Evolutionary conservation across 2,113 vertebrate species (phyloP).

Genomic region (Hippocampus comes): DNA sequence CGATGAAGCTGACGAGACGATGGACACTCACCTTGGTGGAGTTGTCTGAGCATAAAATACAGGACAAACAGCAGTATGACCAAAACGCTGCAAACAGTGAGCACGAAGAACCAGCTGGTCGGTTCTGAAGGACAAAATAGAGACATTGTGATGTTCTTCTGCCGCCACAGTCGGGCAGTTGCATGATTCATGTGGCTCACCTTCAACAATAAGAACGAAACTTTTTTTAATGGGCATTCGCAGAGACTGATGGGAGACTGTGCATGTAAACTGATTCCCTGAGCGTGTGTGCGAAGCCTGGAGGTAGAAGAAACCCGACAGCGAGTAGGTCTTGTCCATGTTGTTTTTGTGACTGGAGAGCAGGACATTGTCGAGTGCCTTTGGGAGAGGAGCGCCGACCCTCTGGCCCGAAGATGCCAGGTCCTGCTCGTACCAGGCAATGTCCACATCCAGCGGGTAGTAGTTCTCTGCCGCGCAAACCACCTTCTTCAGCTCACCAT

Average conservation of each 20-base stretch:
- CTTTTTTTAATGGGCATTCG: constrained; percentile 67
- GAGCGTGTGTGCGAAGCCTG: constrained; percentile 46
- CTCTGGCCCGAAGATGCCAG: constrained; percentile 10
- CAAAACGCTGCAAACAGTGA: constrained; percentile 12
- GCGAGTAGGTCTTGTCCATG: constrained; percentile 66
- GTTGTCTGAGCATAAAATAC: constrained; percentile 16
- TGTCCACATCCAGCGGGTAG: constrained; percentile 72
- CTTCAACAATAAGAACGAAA: constrained; percentile 66
- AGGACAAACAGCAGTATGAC: constrained; percentile 36
- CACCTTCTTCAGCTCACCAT: constrained; percentile 65
- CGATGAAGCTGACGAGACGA: background rate
- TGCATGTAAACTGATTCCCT: constrained; percentile 64
- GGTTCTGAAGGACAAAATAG: constrained; percentile 50
- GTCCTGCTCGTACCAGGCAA: constrained; percentile 61
- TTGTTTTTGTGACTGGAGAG: constrained; percentile 69
- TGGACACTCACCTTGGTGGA: constrained; percentile 50
- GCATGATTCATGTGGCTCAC: constrained; percentile 22
- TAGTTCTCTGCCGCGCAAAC: constrained; percentile 61
- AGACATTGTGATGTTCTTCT: constrained; percentile 1
- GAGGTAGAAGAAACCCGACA: constrained; percentile 72
- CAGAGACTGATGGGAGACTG: constrained; percentile 69
- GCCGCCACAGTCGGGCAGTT: constrained; percentile 31
- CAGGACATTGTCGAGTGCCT: constrained; percentile 58
- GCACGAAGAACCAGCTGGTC: constrained; percentile 23
- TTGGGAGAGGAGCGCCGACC: constrained; percentile 48